phyloP scores from a whole-genome alignment of 2,113 vertebrate genomes.

The Lutjanus erythropterus region DNA sequence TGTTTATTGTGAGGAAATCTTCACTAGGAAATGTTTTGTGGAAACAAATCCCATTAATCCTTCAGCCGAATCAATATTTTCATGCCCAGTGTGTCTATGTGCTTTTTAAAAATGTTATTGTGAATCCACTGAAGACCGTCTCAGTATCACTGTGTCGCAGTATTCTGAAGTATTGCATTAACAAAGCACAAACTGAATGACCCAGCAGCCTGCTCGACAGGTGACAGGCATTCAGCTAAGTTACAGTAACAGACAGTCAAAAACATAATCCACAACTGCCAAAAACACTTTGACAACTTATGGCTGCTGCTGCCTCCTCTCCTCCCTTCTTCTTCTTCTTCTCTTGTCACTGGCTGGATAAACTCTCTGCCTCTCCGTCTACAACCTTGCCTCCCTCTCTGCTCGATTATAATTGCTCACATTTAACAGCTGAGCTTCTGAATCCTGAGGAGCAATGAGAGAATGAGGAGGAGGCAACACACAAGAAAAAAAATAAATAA shows the following conservation, averaged over 20 bases:
- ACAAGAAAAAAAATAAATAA: conserved; percentile 56
- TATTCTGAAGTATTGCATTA: conserved; percentile 36
- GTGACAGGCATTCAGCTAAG: conserved; percentile 58
- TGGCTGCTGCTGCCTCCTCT: conserved; percentile 50
- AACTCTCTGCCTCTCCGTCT: conserved; percentile 46
- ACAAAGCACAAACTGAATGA: conserved; percentile 35
- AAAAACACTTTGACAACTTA: conserved; percentile 72
- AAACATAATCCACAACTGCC: conserved; percentile 76
- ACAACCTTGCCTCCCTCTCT: conserved; percentile 51
- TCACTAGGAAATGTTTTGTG: conserved; percentile 10
- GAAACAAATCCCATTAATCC: conserved; percentile 25
- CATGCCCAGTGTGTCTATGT: background rate
- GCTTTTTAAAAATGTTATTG: background rate
- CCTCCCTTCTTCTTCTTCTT: conserved; percentile 36
- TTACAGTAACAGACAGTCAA: conserved; percentile 63
- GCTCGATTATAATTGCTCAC: conserved; percentile 80
- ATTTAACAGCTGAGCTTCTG: conserved; percentile 79
- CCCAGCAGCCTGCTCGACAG: conserved; percentile 45
- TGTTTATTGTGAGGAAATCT: conserved; percentile 10
- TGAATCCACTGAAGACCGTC: background rate
- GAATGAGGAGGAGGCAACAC: conserved; percentile 23
- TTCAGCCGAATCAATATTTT: conserved; percentile 14
- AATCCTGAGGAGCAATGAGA: conserved; percentile 63
- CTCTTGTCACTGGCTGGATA: conserved; percentile 61
- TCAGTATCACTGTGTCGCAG: background rate